These are phyloP conservation scores for Etheostoma perlongum DNA, from an alignment of 2,797 vertebrate genomes.

Conservation along the genomic window DNA sequence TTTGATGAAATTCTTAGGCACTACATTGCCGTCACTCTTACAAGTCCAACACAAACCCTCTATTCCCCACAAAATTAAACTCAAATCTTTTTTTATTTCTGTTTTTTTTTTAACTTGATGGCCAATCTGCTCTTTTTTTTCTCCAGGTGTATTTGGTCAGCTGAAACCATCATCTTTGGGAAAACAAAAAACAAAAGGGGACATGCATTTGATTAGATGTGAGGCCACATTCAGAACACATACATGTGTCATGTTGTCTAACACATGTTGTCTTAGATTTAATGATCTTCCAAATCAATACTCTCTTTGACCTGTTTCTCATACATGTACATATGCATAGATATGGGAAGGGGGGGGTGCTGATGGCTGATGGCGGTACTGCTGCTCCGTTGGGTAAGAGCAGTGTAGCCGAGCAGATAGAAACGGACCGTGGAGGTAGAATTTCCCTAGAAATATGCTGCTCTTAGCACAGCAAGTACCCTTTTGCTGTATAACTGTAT, in stretches of 20 bases:
- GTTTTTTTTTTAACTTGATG: background rate
- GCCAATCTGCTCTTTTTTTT: background rate
- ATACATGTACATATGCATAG: too few species aligned
- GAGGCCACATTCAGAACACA: slow-evolving; percentile 7
- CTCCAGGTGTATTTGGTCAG: slow-evolving; percentile 24
- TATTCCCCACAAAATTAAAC: background rate
- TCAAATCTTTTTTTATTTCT: background rate
- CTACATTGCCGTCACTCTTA: background rate
- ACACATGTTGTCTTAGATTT: slow-evolving; percentile 17
- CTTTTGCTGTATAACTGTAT: slow-evolving; percentile 22
- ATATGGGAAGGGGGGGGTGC: background rate
- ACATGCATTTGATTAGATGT: slow-evolving; percentile 34
- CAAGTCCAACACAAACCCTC: background rate
- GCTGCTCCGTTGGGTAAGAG: slow-evolving; percentile 24
- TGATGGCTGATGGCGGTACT: slow-evolving; percentile 19
- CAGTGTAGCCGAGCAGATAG: slow-evolving; percentile 32
- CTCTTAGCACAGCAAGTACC: background rate
- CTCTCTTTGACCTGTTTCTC: background rate
- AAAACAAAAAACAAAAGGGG: slow-evolving; percentile 21
- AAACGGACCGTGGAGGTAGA: slow-evolving; percentile 20
- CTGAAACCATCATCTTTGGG: slow-evolving; percentile 30
- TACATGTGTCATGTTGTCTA: background rate
- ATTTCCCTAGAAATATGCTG: slow-evolving; percentile 18
- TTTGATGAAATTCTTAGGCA: background rate
- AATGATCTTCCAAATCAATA: slow-evolving; percentile 16